Evolutionary conservation across 2,113 vertebrate genomes (phyloP), one percentile per base, ranked within the genome.

Genomic region (Sorex fumeus): DNA sequence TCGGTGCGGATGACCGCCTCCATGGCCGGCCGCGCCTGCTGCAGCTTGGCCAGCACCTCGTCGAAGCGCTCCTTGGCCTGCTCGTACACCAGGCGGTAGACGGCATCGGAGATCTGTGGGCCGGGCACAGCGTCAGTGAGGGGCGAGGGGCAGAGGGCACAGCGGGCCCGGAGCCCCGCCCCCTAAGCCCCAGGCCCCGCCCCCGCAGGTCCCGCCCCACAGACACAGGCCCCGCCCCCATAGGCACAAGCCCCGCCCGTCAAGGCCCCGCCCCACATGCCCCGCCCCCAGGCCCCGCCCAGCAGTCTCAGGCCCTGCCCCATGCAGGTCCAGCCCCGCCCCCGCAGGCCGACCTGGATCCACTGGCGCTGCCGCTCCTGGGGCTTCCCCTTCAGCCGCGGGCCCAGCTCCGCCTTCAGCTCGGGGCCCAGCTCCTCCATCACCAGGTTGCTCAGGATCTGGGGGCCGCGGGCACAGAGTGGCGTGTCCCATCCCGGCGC

Each of bases 401-500:
- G 98, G 4, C 97, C 96, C 2, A 99, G 99, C 94, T 98, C 93
- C 1, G 94, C 98, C 94, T 98, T 97, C 91, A 99, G 98, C 88
- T 99, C 99, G 0, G 99, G 98, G 6, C 98, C 98, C 85, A 99
- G 98, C 36, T 97, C 98, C 96, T 99, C 99, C 99, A 99, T 99
- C 97, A 99, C 99, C 97, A 99, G 97, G 97, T 99, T 99, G 94
- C 98, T 98, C 94, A 99, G 97, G 84, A 99, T 98, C 99, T 99
- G 91, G 0, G 74, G 19, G n/a, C 18, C 10, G 16, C 67, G 16
- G 30, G 11, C 67, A 10, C 21, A n/a, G 67, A 30, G 32, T 13
- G n/a, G 67, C 8, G 27, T 12, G 27, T 7, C 25, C 9, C 64
- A 30, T 25, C 10, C 21, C 64, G 27, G 21, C 28, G 9, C 28